Percentiles rank a stretch among this genome's conserved stretches.
These are phyloP conservation scores for Agonopterix heracliana DNA, from an alignment of 2,888 invertebrate species.

Conservation along the genomic window DNA sequence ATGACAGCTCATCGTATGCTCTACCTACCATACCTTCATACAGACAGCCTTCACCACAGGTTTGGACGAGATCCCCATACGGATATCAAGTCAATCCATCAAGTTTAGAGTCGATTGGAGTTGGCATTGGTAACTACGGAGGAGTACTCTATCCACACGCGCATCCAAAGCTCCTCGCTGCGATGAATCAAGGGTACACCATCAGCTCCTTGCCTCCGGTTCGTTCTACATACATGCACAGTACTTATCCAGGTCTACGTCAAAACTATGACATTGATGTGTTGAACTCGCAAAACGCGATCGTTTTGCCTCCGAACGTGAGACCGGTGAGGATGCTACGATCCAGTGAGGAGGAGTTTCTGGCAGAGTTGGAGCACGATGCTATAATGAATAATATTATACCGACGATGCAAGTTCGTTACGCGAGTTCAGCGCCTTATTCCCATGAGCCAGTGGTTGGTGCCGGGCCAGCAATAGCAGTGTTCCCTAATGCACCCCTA, in stretches of 20 bases:
- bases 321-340: constrained; percentile 22
- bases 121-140: constrained; percentile 7
- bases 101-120: background rate
- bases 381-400: constrained; percentile 53
- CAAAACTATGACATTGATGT: constrained; percentile 6
- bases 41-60: background rate
- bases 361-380: constrained; percentile 43
- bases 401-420: constrained; percentile 54
- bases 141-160: constrained; percentile 16
- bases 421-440: constrained; percentile 8
- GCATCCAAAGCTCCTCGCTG: constrained; percentile 14
- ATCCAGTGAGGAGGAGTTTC: constrained; percentile 32
- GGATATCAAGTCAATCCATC: background rate
- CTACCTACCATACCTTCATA: background rate
- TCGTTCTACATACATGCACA: constrained; percentile 25
- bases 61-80: background rate
- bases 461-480: constrained; percentile 16
- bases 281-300: constrained; percentile 11
- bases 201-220: constrained; percentile 29
- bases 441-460: constrained; percentile 1
- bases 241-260: constrained; percentile 18
- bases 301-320: constrained; percentile 16
- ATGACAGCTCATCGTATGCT: background rate
- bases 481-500: constrained; percentile 19
- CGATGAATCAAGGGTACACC: constrained; percentile 18